Evolutionary conservation across 2,797 vertebrate genomes (phyloP).

Genomic region (Tragelaphus oryx): DNA sequence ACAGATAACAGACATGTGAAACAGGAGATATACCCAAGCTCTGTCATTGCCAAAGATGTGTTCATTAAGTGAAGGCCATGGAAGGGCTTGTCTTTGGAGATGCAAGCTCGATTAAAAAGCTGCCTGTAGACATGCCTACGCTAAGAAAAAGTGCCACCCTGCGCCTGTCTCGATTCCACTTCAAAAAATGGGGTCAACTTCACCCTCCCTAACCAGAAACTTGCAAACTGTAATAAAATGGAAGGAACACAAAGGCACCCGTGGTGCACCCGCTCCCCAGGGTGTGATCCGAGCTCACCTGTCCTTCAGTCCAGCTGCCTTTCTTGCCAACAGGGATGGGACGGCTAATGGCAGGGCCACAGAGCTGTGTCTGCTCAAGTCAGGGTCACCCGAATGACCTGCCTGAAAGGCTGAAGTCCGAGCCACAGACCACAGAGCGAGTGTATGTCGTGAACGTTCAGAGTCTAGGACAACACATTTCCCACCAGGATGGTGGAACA

Average conservation of each 20-base stretch:
- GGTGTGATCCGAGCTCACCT: not conserved
- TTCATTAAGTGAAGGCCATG: not conserved
- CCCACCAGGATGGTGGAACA: not conserved
- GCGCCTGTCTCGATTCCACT: not conserved
- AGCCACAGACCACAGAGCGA: not conserved
- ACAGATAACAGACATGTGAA: not conserved
- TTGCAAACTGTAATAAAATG: not conserved
- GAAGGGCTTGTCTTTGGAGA: not conserved
- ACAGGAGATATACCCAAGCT: not conserved
- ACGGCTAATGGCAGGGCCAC: not conserved
- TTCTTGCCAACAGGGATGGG: not conserved
- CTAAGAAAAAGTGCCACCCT: not conserved
- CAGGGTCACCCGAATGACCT: not conserved
- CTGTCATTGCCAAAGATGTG: not conserved
- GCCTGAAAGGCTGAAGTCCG: not conserved
- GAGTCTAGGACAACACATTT: constrained; percentile 58
- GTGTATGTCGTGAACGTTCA: constrained; percentile 51
- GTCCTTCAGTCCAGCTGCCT: not conserved
- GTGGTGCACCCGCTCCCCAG: not conserved
- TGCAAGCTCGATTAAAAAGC: not conserved
- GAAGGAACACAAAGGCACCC: constrained; percentile 4
- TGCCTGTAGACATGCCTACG: not conserved
- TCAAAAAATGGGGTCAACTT: not conserved
- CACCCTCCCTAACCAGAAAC: not conserved
- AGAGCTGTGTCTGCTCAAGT: not conserved